Conservation (phyloP, 2,113 vertebrate species). For the Axis porcinus region DNA sequence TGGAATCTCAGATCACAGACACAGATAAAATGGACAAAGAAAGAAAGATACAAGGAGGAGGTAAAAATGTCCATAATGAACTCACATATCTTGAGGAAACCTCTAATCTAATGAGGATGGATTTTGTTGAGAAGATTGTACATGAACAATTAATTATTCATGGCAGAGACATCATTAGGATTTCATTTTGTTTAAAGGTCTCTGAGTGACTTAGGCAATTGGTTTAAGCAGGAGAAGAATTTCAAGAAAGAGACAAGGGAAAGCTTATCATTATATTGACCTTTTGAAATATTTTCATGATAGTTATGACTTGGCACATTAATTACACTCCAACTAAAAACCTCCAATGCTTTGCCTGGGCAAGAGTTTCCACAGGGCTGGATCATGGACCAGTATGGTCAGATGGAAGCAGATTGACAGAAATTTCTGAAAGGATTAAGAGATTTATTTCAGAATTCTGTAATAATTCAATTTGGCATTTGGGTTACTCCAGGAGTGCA, state of each 20-base stretch:
- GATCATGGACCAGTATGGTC: neutral
- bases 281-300: conserved; percentile 79
- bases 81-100: conserved; percentile 87
- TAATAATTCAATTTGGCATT: neutral
- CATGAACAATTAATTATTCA: conserved; percentile 98
- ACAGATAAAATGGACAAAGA: conserved; percentile 71
- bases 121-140: conserved; percentile 93
- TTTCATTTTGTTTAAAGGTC: conserved; percentile 92
- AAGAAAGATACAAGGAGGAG: conserved; percentile 76
- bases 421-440: conserved; percentile 29
- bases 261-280: conserved; percentile 86
- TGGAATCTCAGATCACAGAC: conserved; percentile 55
- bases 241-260: conserved; percentile 79
- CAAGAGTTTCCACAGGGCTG: conserved; percentile 37
- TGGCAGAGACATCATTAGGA: conserved; percentile 92
- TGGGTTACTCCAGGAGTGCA: neutral
- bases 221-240: conserved; percentile 85
- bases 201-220: conserved; percentile 92
- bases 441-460: neutral
- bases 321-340: conserved; percentile 57
- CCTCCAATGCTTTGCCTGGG: neutral
- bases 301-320: conserved; percentile 74
- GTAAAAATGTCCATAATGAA: conserved; percentile 84
- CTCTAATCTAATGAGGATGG: conserved; percentile 97
- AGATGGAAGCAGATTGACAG: conserved; percentile 32